Conservation (phyloP, 2,113 vertebrate genomes). For the Scopus umbretta region DNA sequence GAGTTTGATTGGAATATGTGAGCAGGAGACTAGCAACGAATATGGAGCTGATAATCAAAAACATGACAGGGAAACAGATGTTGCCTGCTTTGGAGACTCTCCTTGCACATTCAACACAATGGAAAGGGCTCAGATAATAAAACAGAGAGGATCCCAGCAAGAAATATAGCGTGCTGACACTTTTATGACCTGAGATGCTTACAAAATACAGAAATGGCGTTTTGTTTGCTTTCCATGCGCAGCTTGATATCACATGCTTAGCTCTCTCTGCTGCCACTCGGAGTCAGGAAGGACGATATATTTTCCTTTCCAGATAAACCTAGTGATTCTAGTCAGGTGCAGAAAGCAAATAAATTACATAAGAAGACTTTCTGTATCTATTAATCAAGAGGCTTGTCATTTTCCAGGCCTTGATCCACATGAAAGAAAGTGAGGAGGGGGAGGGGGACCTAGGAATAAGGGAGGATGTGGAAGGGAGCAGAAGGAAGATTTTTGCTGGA, state of each 20-base stretch:
- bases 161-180: constrained; percentile 78
- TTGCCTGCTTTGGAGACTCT: constrained; percentile 64
- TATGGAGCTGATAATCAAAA: constrained; percentile 66
- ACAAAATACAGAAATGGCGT: constrained; percentile 72
- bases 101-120: constrained; percentile 60
- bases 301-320: constrained; percentile 69
- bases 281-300: constrained; percentile 75
- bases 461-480: neutral
- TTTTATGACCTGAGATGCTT: constrained; percentile 76
- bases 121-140: constrained; percentile 61
- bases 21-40: constrained; percentile 41
- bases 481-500: neutral
- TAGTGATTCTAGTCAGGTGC: constrained; percentile 78
- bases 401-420: constrained; percentile 74
- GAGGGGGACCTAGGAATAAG: neutral
- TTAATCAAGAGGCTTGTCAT: constrained; percentile 75
- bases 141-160: constrained; percentile 68
- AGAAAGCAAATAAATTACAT: constrained; percentile 81
- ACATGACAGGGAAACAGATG: constrained; percentile 67
- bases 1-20: constrained; percentile 47
- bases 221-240: constrained; percentile 71
- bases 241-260: constrained; percentile 71
- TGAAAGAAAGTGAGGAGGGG: constrained; percentile 66
- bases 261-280: constrained; percentile 72
- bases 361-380: constrained; percentile 69